phyloP scores from a whole-genome alignment of 2,113 vertebrate species.

The Ammodytes dubius region DNA sequence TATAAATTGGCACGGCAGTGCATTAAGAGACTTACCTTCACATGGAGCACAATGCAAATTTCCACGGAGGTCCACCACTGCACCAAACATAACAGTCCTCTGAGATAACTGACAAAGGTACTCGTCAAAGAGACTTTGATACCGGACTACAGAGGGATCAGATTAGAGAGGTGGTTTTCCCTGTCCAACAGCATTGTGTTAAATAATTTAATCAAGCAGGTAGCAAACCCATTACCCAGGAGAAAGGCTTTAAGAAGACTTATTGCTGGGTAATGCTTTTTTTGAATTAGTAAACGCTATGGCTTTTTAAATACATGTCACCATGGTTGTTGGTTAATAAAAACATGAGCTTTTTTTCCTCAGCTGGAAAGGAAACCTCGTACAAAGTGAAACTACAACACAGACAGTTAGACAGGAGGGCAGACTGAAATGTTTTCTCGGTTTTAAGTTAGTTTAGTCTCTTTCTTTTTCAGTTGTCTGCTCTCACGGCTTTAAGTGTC shows the following conservation, averaged over 20 bases:
- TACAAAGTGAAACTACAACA: neutral
- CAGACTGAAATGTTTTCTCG: too few relatives aligned
- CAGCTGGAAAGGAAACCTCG: neutral
- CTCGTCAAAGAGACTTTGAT: neutral
- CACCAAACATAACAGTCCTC: too few relatives aligned
- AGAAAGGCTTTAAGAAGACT: neutral
- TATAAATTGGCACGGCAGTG: constrained; percentile 37
- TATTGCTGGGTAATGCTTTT: too few relatives aligned
- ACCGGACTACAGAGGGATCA: neutral
- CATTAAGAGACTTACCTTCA: constrained; percentile 83
- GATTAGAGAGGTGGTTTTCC: neutral
- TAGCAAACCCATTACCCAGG: neutral
- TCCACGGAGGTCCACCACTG: constrained; percentile 55
- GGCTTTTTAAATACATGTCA: too few relatives aligned
- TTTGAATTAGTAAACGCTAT: too few relatives aligned
- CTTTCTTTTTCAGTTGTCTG: neutral
- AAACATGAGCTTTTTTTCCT: neutral
- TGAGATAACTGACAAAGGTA: neutral
- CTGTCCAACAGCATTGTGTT: neutral
- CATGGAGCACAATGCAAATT: constrained; percentile 77
- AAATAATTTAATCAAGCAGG: neutral
- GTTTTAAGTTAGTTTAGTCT: too few relatives aligned
- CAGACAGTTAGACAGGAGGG: too few relatives aligned
- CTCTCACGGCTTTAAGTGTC: neutral
- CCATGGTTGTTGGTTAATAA: too few relatives aligned